Evolutionary conservation across 2,113 vertebrate species (phyloP).

Genomic region (Tautogolabrus adspersus): DNA sequence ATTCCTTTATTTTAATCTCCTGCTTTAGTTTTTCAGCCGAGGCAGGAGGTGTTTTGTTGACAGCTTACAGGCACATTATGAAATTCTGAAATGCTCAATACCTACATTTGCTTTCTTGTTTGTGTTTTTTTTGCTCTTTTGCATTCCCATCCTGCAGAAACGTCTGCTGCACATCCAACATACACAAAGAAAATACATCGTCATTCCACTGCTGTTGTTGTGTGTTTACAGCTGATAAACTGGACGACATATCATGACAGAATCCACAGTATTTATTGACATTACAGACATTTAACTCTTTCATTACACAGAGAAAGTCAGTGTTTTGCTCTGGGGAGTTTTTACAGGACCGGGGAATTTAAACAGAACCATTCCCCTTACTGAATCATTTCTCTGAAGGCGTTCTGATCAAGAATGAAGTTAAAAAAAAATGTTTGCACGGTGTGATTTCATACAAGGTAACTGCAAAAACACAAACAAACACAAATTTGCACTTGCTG

Average conservation of each 20-base stretch:
- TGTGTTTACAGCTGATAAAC: background rate
- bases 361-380: background rate
- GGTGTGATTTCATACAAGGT: too few relatives aligned
- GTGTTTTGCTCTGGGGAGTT: slow-evolving; percentile 17
- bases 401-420: background rate
- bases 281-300: background rate
- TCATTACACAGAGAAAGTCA: background rate
- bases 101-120: slow-evolving; percentile 21
- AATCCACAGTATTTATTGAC: slow-evolving; percentile 9
- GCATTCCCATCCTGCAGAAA: slow-evolving; percentile 27
- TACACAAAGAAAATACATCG: background rate
- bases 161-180: background rate
- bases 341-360: slow-evolving; percentile 17
- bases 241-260: slow-evolving; percentile 6
- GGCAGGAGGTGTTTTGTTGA: slow-evolving; percentile 40
- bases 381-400: background rate
- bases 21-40: slow-evolving; percentile 36
- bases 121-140: slow-evolving; percentile 22
- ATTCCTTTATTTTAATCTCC: slow-evolving; percentile 62
- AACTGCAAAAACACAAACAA: too few relatives aligned
- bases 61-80: slow-evolving; percentile 28
- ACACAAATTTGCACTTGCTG: too few relatives aligned
- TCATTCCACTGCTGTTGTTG: slow-evolving; percentile 31
- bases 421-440: too few relatives aligned
- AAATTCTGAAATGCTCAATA: slow-evolving; percentile 7